A percentile compares a stretch with the other conserved stretches of the same genome.
Evolutionary conservation across 1,140 invertebrate species (phyloP).

Genomic region (Aradophagus sp.): DNA sequence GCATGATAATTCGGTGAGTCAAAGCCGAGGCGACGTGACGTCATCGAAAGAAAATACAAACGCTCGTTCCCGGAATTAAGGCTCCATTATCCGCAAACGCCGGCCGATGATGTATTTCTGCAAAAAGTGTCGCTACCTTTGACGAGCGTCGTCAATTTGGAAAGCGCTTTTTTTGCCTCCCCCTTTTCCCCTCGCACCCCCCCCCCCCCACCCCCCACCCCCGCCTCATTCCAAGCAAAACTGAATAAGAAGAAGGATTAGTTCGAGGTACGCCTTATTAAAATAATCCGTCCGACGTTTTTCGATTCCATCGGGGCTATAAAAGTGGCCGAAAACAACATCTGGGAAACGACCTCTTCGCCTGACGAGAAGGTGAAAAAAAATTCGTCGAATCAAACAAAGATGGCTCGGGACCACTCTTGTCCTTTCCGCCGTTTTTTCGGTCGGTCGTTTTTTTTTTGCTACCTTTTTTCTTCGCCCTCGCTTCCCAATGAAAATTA

Average conservation of each 20-base stretch:
- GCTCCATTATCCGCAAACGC: constrained; percentile 44
- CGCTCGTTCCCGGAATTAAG: constrained; percentile 19
- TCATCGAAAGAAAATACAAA: constrained; percentile 27
- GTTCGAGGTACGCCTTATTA: constrained; percentile 39
- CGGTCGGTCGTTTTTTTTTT: constrained; percentile 7
- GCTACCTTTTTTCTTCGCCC: no score
- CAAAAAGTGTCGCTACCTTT: constrained; percentile 44
- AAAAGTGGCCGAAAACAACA: constrained; percentile 33
- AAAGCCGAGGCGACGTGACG: constrained; percentile 45
- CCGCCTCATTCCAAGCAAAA: constrained; percentile 42
- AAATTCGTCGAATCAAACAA: constrained; percentile 45
- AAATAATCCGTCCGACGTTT: constrained; percentile 28
- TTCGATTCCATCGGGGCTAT: constrained; percentile 16
- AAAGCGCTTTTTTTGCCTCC: no score
- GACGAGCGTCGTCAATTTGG: no score
- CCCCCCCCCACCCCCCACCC: no score
- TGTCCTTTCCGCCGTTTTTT: neutral
- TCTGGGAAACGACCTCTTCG: constrained; percentile 40
- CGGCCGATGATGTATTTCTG: constrained; percentile 50
- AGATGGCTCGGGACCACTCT: constrained; percentile 12
- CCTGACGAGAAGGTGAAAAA: constrained; percentile 27
- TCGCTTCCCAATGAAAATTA: no score
- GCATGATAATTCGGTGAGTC: constrained; percentile 50
- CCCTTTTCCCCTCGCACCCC: no score
- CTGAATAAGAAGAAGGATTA: constrained; percentile 55